phyloP scores from a whole-genome alignment of 2,113 vertebrate species.

The Struthio camelus region DNA sequence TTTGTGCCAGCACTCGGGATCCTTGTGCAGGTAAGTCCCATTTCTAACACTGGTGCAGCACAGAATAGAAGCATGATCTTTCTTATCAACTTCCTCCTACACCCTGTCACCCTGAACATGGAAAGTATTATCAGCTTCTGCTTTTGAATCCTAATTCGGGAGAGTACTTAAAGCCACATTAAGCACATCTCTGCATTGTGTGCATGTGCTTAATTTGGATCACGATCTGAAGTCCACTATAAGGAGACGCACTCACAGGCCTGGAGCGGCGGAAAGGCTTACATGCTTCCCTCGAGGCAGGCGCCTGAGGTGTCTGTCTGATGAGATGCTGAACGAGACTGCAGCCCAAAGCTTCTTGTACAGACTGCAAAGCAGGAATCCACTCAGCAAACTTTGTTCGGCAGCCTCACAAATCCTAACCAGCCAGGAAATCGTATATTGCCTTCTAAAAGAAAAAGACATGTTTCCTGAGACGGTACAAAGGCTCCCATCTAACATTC shows the following conservation, averaged over 20 bases:
- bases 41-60: not conserved
- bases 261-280: not conserved
- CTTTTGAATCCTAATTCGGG: not conserved
- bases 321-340: not conserved
- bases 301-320: not conserved
- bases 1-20: not conserved
- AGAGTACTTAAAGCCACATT: not conserved
- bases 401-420: not conserved
- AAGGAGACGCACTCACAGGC: not conserved
- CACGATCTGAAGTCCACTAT: not conserved
- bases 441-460: not conserved
- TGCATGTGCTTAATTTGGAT: not conserved
- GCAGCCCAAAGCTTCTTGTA: not conserved
- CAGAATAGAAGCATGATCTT: not conserved
- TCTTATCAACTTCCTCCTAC: not conserved
- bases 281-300: not conserved
- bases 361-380: not conserved
- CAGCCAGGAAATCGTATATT: not conserved
- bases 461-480: not conserved
- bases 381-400: not conserved
- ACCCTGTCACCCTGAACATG: not conserved
- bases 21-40: not conserved
- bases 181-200: not conserved
- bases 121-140: not conserved
- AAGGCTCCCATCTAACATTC: not conserved